These are phyloP conservation scores for Virgularia gustaviana DNA, from an alignment of 92 coral and sea anemone species.

Conservation along the genomic window DNA sequence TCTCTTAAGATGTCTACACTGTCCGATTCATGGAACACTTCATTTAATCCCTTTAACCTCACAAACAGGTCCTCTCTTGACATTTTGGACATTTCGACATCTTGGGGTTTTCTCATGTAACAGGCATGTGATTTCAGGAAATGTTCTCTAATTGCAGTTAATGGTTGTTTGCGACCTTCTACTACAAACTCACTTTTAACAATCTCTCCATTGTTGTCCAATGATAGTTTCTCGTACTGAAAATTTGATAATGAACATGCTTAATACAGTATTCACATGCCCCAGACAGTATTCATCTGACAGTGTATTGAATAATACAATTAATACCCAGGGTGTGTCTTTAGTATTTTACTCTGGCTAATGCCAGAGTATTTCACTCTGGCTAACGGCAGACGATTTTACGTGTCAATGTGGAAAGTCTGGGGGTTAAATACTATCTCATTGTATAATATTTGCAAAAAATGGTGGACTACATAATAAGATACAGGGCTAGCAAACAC, in stretches of 20 bases:
- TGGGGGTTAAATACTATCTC: too few species aligned
- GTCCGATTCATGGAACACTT: background rate
- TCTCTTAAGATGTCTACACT: background rate
- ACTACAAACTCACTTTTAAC: slow-evolving; percentile 39
- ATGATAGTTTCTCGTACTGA: slow-evolving; percentile 7
- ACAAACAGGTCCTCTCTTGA: slow-evolving; percentile 6
- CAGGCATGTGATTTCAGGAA: slow-evolving; percentile 5
- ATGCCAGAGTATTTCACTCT: too few species aligned
- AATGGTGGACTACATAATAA: too few species aligned
- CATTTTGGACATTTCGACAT: slow-evolving; percentile 8
- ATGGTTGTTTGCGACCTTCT: slow-evolving; percentile 26
- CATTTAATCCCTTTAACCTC: background rate
- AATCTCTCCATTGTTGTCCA: slow-evolving; percentile 15
- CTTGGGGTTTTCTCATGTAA: slow-evolving; percentile 1
- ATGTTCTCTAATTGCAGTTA: slow-evolving; percentile 6
- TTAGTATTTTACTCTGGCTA: too few species aligned
- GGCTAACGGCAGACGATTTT: too few species aligned
- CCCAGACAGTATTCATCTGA: too few species aligned
- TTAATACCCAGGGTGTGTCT: too few species aligned
- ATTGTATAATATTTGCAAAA: too few species aligned
- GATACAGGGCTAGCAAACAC: too few species aligned
- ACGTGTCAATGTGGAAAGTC: too few species aligned
- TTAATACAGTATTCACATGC: background rate
- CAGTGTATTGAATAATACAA: too few species aligned
- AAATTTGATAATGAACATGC: background rate